Conservation (phyloP, 2,797 vertebrate genomes). For the Pseudocheirus occidentalis region DNA sequence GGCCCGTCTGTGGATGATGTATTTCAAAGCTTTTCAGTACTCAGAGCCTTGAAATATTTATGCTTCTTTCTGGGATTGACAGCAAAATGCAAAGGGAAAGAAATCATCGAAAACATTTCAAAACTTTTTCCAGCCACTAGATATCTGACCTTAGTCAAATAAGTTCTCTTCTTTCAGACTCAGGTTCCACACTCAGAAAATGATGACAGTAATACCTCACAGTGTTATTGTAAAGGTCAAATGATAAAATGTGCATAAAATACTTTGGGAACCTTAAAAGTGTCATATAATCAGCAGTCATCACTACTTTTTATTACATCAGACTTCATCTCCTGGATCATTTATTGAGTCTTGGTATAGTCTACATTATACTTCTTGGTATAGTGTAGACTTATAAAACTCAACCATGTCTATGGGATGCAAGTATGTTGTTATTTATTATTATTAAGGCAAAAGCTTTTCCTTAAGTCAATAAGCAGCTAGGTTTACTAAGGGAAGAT, state of each 20-base stretch:
- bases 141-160: not conserved
- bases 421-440: not conserved
- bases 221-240: not conserved
- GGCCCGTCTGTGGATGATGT: too few relatives aligned
- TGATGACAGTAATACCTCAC: not conserved
- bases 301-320: not conserved
- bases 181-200: not conserved
- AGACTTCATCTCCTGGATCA: not conserved
- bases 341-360: not conserved
- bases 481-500: not conserved
- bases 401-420: not conserved
- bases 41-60: not conserved
- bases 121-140: not conserved
- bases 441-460: not conserved
- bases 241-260: not conserved
- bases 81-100: not conserved
- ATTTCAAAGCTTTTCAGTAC: not conserved
- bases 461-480: not conserved
- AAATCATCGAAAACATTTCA: not conserved
- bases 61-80: not conserved
- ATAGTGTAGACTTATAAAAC: not conserved
- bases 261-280: not conserved
- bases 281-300: not conserved
- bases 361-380: not conserved
- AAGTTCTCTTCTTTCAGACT: not conserved